phyloP scores from a whole-genome alignment of 2,888 invertebrate genomes.

The Drepana falcataria region DNA sequence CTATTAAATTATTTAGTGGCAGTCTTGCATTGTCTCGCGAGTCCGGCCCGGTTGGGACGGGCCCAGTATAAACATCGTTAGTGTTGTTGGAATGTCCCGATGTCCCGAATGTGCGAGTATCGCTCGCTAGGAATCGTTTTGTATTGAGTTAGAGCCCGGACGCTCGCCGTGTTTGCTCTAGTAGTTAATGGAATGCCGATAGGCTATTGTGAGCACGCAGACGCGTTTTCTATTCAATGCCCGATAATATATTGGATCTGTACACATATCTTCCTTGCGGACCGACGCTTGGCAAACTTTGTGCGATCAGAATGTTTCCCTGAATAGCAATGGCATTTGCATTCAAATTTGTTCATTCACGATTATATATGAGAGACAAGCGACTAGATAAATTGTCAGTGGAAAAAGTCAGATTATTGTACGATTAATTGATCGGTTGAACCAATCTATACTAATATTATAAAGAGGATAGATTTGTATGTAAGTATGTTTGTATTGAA shows the following conservation, averaged over 20 bases:
- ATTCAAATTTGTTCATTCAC: not conserved
- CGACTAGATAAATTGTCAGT: too few species aligned
- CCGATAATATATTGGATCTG: slow-evolving; percentile 60
- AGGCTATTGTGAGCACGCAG: slow-evolving; percentile 60
- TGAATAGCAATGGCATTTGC: not conserved
- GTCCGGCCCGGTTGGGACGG: slow-evolving; percentile 39
- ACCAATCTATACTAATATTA: too few species aligned
- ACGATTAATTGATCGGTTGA: too few species aligned
- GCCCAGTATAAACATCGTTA: slow-evolving; percentile 68
- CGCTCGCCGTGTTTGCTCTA: slow-evolving; percentile 63
- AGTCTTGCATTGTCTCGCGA: slow-evolving; percentile 71
- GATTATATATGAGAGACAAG: too few species aligned
- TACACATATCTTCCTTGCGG: slow-evolving; percentile 44
- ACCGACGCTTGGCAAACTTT: slow-evolving; percentile 40
- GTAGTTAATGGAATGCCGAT: slow-evolving; percentile 74
- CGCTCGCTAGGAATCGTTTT: slow-evolving; percentile 57
- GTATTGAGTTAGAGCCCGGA: slow-evolving; percentile 61
- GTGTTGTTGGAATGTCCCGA: slow-evolving; percentile 52
- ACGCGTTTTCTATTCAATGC: slow-evolving; percentile 63
- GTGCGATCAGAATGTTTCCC: slow-evolving; percentile 6
- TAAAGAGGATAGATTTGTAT: too few species aligned
- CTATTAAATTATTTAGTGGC: slow-evolving; percentile 74
- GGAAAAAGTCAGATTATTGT: too few species aligned
- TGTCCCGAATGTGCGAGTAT: slow-evolving; percentile 57
- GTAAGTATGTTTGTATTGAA: too few species aligned